Evolutionary conservation across 1,140 invertebrate species (phyloP), one percentile per base, ranked within the genome.

Genomic region (Babylonia areolata): DNA sequence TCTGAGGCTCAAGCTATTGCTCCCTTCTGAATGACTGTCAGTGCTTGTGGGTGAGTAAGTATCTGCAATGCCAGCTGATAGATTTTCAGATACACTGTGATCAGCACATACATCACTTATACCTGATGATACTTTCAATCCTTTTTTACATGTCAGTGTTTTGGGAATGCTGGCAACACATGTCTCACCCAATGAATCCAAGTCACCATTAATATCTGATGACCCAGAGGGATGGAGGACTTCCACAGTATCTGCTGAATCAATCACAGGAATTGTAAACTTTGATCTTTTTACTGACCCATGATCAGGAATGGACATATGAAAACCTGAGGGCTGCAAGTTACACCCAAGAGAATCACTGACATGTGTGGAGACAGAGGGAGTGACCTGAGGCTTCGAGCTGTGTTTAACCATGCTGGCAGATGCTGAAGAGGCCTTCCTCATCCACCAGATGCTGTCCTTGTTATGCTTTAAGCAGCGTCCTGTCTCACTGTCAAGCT

Each of bases 361-460:
- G 58, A 64, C 58, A 64, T 17, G 17, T 12, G 46, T 51, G 46
- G 58, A 1, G 58, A 28, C 58, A 64, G 58, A 64, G 23, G 17
- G 23, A 51, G 46, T 12, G 0, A 51, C 9, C 9, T 17, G 9
- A 51, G 46, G 0, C 58, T 64, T 11, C 5, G 58, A 28, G 28
- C 5, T n/a, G 20, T n/a, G 58, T n/a, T 5, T 11, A 23, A 23
- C 58, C 6, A 23, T 23, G 58, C 15, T 12, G 58, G 28, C 28
- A n/a, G 58, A 28, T 23, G 5, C 2, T 64, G 58, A 64, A 23
- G 58, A 64, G 58, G 58, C 6, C 58, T 64, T 64, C 58, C 23
- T 64, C 58, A 64, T 5, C 58, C 58, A 64, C 58, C 58, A 64
- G 58, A 64, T 64, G 58, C 58, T 64, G 58, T 64, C 58, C 58